Conservation (phyloP, 2,888 invertebrate genomes). For the Heteromyza rotundicornis region DNA sequence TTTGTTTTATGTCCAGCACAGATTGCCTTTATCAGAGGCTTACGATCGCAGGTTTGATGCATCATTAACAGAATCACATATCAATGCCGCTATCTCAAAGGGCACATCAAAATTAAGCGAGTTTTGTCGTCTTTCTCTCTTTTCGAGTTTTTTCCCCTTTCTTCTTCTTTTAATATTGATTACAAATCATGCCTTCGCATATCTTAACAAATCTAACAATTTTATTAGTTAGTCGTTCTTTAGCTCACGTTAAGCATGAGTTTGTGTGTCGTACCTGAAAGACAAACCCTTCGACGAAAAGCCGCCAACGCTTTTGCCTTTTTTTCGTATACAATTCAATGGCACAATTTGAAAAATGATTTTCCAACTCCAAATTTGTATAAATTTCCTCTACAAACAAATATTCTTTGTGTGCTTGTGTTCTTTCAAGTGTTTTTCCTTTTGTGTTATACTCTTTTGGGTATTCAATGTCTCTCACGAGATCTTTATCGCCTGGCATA, state of each 20-base stretch:
- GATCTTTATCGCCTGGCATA: slow-evolving; percentile 42
- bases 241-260: no score
- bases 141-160: background rate
- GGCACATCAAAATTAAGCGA: slow-evolving; percentile 36
- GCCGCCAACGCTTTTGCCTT: slow-evolving; percentile 28
- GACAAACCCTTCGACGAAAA: background rate
- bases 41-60: no score
- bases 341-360: slow-evolving; percentile 36
- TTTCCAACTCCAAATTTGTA: background rate
- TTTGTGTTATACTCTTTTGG: slow-evolving; percentile 2
- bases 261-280: background rate
- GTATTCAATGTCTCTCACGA: slow-evolving; percentile 27
- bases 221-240: slow-evolving; percentile 40
- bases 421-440: slow-evolving; percentile 1
- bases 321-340: slow-evolving; percentile 19
- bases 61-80: no score
- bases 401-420: slow-evolving; percentile 4
- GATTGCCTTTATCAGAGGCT: no score
- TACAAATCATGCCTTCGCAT: slow-evolving; percentile 44
- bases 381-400: slow-evolving; percentile 9
- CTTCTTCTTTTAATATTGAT: slow-evolving; percentile 45
- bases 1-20: slow-evolving; percentile 2
- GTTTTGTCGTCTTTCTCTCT: slow-evolving; percentile 18
- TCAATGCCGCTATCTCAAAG: slow-evolving; percentile 45
- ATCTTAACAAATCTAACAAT: slow-evolving; percentile 39